phyloP scores from a whole-genome alignment of 2,797 vertebrate species.

The Chaetodon trifasciatus region DNA sequence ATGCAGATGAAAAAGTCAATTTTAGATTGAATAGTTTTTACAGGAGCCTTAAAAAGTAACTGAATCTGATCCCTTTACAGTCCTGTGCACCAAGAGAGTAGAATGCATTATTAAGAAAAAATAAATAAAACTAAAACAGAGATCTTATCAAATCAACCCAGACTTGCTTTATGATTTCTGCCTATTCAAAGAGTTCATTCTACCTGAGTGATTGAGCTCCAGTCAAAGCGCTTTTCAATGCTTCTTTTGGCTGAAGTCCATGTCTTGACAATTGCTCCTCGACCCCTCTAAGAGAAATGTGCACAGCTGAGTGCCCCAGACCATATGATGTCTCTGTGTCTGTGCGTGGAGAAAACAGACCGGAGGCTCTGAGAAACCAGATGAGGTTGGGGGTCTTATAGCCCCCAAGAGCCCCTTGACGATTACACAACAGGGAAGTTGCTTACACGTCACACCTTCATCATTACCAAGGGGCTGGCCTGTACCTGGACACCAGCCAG shows the following conservation, averaged over 20 bases:
- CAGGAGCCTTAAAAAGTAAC: conserved; percentile 34
- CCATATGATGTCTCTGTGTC: conserved; percentile 47
- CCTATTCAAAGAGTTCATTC: conserved; percentile 10
- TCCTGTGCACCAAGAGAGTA: background rate
- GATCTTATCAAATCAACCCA: background rate
- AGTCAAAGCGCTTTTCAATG: conserved; percentile 39
- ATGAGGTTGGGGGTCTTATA: conserved; percentile 77
- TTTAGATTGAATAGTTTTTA: conserved; percentile 39
- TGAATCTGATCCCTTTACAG: conserved; percentile 13
- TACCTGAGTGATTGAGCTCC: conserved; percentile 62
- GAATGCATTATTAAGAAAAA: conserved; percentile 39
- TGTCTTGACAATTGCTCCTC: conserved; percentile 54
- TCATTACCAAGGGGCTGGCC: conserved; percentile 66
- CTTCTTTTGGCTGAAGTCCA: conserved; percentile 65
- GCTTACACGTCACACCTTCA: conserved; percentile 69
- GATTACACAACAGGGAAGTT: conserved; percentile 79
- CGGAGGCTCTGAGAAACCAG: conserved; percentile 75
- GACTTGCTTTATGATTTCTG: background rate
- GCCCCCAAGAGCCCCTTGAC: conserved; percentile 64
- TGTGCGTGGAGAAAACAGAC: conserved; percentile 31
- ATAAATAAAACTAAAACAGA: conserved; percentile 1
- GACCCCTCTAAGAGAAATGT: conserved; percentile 48
- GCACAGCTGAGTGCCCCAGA: conserved; percentile 38
- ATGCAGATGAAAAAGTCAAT: conserved; percentile 29
- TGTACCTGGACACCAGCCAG: conserved; percentile 74